phyloP scores from a whole-genome alignment of 2,113 vertebrate genomes.

The Platichthys stellatus region DNA sequence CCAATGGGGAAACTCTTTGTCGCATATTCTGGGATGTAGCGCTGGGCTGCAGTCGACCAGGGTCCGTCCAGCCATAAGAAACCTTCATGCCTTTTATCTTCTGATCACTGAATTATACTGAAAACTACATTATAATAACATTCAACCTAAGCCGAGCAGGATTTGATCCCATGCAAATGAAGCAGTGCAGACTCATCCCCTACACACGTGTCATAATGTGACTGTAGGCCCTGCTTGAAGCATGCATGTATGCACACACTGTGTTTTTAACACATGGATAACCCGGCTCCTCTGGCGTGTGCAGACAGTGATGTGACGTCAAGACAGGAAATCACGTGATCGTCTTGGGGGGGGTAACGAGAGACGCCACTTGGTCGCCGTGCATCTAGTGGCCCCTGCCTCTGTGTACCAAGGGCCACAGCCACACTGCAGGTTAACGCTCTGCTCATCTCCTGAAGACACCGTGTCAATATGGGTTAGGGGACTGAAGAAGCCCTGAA shows the following conservation, averaged over 20 bases:
- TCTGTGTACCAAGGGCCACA: constrained; percentile 31
- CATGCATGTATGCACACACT: constrained; percentile 37
- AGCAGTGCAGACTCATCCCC: constrained; percentile 7
- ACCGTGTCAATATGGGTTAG: constrained; percentile 86
- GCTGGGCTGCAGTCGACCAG: no score
- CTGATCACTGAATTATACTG: no score
- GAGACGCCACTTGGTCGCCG: neutral
- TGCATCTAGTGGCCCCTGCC: constrained; percentile 19
- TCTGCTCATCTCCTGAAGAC: constrained; percentile 60
- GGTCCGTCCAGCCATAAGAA: no score
- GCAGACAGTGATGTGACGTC: constrained; percentile 16
- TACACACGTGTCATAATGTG: constrained; percentile 42
- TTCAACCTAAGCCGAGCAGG: neutral
- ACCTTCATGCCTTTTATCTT: no score
- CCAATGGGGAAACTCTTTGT: no score
- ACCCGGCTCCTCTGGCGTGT: constrained; percentile 31
- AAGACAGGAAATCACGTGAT: constrained; percentile 30
- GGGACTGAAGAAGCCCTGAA: constrained; percentile 75
- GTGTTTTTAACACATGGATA: constrained; percentile 67
- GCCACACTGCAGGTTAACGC: constrained; percentile 66
- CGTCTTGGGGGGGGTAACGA: constrained; percentile 19
- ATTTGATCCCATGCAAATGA: constrained; percentile 13
- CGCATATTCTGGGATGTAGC: no score
- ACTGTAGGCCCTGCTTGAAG: constrained; percentile 39
- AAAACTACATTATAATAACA: neutral